Evolutionary conservation across 23 tunicate genomes (phyloP).

Genomic region (Ascidia mentula): DNA sequence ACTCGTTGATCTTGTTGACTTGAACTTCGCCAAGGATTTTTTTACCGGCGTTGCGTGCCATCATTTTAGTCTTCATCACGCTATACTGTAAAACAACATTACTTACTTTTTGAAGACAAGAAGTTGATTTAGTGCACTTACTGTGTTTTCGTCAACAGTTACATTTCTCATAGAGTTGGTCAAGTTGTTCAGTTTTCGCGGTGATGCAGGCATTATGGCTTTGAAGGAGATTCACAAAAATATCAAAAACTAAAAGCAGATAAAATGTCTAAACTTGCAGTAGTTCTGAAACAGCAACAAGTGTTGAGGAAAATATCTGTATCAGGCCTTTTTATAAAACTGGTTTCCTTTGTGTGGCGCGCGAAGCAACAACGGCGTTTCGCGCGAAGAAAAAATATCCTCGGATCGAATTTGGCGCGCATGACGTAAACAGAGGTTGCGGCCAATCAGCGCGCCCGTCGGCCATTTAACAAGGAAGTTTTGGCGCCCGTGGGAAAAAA

Average conservation of each 20-base stretch:
- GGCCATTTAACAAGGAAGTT: constrained; percentile 4
- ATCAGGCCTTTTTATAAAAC: neutral
- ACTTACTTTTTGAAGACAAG: neutral
- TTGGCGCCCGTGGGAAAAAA: constrained; percentile 6
- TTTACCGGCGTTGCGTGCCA: constrained; percentile 58
- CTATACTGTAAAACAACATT: constrained; percentile 24
- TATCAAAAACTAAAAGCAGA: neutral
- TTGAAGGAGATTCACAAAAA: no score
- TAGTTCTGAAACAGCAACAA: neutral
- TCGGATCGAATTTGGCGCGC: constrained; percentile 16
- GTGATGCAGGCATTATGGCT: constrained; percentile 7
- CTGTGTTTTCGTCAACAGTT: constrained; percentile 23
- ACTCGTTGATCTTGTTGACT: constrained; percentile 14
- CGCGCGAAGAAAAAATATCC: constrained; percentile 15
- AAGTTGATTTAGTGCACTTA: neutral
- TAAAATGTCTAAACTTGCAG: neutral
- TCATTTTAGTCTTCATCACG: constrained; percentile 75
- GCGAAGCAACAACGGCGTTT: neutral
- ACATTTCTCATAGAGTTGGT: neutral
- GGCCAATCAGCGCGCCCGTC: constrained; percentile 7
- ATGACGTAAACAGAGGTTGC: neutral
- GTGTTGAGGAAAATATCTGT: neutral
- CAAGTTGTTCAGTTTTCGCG: constrained; percentile 16
- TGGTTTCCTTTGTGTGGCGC: neutral
- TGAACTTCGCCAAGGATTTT: constrained; percentile 77